Evolutionary conservation across 2,797 vertebrate genomes (phyloP).

Genomic region (Acanthornis magna): DNA sequence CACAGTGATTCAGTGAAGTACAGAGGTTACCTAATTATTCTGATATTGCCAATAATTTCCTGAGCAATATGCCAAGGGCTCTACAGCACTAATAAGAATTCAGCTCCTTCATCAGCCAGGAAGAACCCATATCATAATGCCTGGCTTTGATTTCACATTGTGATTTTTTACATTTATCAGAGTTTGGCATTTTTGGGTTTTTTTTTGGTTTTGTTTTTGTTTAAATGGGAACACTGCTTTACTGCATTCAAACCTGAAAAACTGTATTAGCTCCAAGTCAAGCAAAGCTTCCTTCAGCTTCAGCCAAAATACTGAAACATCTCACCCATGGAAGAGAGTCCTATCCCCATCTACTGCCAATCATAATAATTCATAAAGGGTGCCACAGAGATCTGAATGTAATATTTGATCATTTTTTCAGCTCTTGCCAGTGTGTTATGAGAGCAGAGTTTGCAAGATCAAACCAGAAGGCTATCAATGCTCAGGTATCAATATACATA

Average conservation of each 20-base stretch:
- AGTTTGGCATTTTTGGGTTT: background rate
- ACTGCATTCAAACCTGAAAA: background rate
- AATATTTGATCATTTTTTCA: background rate
- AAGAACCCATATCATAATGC: background rate
- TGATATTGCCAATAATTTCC: background rate
- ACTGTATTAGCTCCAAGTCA: background rate
- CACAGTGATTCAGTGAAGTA: background rate
- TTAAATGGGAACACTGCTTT: background rate
- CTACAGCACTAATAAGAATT: background rate
- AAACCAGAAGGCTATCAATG: constrained; percentile 8
- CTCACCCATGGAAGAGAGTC: background rate
- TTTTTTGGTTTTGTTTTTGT: background rate
- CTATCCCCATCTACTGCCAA: constrained; percentile 44
- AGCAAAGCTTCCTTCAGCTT: background rate
- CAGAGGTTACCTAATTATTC: background rate
- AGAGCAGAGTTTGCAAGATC: background rate
- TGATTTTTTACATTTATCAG: background rate
- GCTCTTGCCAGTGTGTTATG: background rate
- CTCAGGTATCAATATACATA: constrained; percentile 9
- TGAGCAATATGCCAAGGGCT: background rate
- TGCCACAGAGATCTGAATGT: constrained; percentile 20
- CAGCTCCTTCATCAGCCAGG: background rate
- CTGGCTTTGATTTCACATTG: background rate
- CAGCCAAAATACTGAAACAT: background rate
- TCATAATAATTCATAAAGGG: constrained; percentile 27